Evolutionary conservation across 2,888 invertebrate species (phyloP), one percentile per base, ranked within the genome.

Genomic region (Schizaphis graminum): DNA sequence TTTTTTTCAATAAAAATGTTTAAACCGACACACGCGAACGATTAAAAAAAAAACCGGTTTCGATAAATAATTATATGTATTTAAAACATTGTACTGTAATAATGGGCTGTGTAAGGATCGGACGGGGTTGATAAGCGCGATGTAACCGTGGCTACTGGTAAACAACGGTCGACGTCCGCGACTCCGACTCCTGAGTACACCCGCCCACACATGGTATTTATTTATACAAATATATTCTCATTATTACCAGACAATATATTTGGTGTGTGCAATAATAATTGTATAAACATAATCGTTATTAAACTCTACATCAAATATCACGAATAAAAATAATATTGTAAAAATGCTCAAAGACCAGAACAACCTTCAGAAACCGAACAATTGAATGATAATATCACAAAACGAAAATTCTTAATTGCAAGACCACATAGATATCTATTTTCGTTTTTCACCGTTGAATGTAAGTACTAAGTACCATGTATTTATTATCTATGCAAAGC

Each of bases 211-310:
- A 44, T n/a, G n/a, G 24, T 85, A 57, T 57, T 57, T 85, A 85
- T 91, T 91, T 91, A 84, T 91, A 85, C n/a, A 44, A 56, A 56
- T 86, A 86, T 47, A 47, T n/a, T 47, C 44, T 28, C 28, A 49
- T 49, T 4, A 28, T 28, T 13, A 28, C 13, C 28, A 28, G 26
- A 49, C 28, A 28, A 86, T 28, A 86, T 28, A 16, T 86, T 49
- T 4, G 53, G 21, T 53, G 16, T 49, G 7, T 21, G 35, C 35
- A 21, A 35, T 77, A 21, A 77, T 77, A 77, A 77, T 8, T 77
- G 21, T 35, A 8, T 21, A 77, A 41, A 77, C 35, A 77, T 24
- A 77, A 21, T 24, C 77, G 21, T 44, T 44, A 44, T 41, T 41
- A 41, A 41, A 41, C 41, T 41, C 41, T 41, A 1, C 3, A 3